phyloP scores from a whole-genome alignment of 2,113 vertebrate genomes.

The Rhizomys pruinosus region DNA sequence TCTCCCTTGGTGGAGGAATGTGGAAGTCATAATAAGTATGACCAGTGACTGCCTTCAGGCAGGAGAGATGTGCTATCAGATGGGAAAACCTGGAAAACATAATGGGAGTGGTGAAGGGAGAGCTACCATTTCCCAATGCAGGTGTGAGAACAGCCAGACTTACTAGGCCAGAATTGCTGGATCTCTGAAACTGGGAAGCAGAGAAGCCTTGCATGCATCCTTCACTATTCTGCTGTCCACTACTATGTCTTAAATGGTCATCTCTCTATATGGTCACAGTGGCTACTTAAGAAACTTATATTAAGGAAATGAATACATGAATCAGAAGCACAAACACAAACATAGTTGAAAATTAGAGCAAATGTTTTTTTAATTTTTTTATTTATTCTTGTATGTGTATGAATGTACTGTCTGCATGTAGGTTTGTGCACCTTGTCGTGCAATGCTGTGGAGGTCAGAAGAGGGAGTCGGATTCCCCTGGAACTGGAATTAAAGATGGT shows the following conservation, averaged over 20 bases:
- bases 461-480: no score
- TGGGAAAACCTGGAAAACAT: background rate
- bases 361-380: no score
- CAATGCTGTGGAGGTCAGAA: no score
- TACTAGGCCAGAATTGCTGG: background rate
- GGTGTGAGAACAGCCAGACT: background rate
- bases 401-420: no score
- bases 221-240: no score
- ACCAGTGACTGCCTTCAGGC: background rate
- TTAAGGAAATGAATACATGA: background rate
- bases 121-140: background rate
- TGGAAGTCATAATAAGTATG: background rate
- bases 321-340: no score
- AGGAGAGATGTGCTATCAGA: no score
- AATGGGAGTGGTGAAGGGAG: background rate
- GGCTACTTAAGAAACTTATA: no score
- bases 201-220: background rate
- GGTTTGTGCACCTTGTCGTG: no score
- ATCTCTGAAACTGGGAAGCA: background rate
- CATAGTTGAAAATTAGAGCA: no score
- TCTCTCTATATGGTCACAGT: background rate
- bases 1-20: background rate
- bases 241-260: background rate
- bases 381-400: no score
- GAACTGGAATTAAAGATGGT: no score